Conservation (phyloP, 2,113 vertebrate species). For the Climacteris rufus region DNA sequence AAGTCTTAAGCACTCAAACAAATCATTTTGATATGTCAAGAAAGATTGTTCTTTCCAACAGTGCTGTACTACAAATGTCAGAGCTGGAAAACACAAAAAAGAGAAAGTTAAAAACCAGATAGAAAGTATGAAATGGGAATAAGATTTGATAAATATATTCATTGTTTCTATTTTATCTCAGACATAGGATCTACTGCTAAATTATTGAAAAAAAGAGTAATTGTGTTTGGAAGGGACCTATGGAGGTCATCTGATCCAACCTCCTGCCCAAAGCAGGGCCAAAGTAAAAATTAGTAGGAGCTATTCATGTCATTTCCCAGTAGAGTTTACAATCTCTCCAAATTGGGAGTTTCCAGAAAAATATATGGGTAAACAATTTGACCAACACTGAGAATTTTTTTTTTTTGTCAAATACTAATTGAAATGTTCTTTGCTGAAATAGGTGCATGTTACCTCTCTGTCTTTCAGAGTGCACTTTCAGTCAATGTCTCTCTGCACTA, state of each 20-base stretch:
- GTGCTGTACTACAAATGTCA: background rate
- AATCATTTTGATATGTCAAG: background rate
- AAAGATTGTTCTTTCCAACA: background rate
- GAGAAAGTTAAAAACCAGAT: background rate
- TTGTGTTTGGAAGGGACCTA: background rate
- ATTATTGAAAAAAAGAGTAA: background rate
- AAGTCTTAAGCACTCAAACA: background rate
- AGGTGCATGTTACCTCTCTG: background rate
- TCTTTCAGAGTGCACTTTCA: background rate
- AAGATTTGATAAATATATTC: background rate
- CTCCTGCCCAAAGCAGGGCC: background rate
- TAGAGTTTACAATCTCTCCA: background rate
- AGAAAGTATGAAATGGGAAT: background rate
- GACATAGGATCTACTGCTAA: background rate
- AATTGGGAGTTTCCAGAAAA: background rate
- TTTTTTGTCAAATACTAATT: background rate
- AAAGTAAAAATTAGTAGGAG: background rate
- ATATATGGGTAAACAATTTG: rapidly evolving
- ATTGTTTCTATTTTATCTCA: background rate
- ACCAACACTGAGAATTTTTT: background rate
- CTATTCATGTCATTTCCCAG: background rate
- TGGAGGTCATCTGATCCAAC: rapidly evolving
- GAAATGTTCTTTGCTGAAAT: background rate
- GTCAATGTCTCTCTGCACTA: background rate
- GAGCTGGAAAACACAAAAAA: background rate